Conservation (phyloP, 2,113 vertebrate species). For the Platycercus adscitus region DNA sequence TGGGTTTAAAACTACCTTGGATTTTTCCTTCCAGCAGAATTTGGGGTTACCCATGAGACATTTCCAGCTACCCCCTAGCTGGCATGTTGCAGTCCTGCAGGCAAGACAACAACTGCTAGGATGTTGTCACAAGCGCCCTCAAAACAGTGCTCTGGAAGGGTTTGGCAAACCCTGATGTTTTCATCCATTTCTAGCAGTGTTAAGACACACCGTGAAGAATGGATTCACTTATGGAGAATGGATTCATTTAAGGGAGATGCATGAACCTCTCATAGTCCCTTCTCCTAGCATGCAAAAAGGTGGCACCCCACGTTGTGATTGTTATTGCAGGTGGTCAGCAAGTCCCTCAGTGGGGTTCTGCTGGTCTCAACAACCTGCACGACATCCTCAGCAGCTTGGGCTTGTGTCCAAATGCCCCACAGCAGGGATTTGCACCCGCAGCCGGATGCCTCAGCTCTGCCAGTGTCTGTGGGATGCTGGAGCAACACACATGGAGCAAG, state of each 20-base stretch:
- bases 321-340: background rate
- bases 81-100: background rate
- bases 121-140: background rate
- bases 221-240: background rate
- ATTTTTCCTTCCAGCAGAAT: background rate
- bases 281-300: background rate
- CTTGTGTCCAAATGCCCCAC: rapidly evolving
- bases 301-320: background rate
- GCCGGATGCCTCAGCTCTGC: background rate
- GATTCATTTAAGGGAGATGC: background rate
- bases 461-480: background rate
- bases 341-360: background rate
- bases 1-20: background rate
- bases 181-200: background rate
- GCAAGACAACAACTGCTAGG: background rate
- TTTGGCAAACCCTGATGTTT: background rate
- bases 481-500: background rate
- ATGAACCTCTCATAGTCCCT: background rate
- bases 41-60: background rate
- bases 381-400: background rate
- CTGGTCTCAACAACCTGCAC: background rate
- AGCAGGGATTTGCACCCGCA: background rate
- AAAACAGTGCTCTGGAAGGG: background rate
- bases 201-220: rapidly evolving
- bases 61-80: background rate